Evolutionary conservation across 2,113 vertebrate genomes (phyloP), one percentile per base, ranked within the genome.

Genomic region (Tragelaphus strepsiceros): DNA sequence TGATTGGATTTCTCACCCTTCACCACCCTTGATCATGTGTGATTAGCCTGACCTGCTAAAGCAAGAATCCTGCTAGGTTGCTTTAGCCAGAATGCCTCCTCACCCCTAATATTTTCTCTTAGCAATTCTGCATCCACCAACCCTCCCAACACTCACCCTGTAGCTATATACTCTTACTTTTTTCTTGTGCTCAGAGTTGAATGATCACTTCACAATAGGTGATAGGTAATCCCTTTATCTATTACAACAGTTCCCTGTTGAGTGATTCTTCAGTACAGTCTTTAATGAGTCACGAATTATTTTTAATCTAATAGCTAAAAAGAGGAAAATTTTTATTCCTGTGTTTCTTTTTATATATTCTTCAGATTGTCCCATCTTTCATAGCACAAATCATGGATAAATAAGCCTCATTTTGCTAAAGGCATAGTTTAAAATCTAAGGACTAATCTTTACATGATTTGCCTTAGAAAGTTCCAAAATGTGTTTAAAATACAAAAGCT

Each of bases 401-500:
- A 95, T 78, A 82, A 61, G 30, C 19, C 87, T 97, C 28, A 83
- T 91, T 80, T 97, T 80, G 59, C 32, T 82, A 80, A 90, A 78
- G 80, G 95, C 81, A 83, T 71, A 58, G 15, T 83, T 30, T 74
- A 80, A 92, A 97, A 30, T 83, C 62, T 30, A 13, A 62, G 88
- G 54, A 24, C 80, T 92, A 94, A 94, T 94, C 12, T 32, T 93
- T n/a, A 88, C 92, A 96, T 71, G 84, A 87, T 93, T 98, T 98
- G 28, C 22, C 5, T 82, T 71, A 89, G 51, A 96, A 96, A 91
- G 83, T 92, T 98, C 82, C 85, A 91, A 87, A 97, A 95, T 95
- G 78, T 0, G 2, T 92, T 74, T 98, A 78, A 98, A 98, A 95
- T 87, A 67, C 39, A 88, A 80, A 95, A 35, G 87, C 64, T 95